phyloP scores from a whole-genome alignment of 2,888 invertebrate species.

The Tenthredo livida region DNA sequence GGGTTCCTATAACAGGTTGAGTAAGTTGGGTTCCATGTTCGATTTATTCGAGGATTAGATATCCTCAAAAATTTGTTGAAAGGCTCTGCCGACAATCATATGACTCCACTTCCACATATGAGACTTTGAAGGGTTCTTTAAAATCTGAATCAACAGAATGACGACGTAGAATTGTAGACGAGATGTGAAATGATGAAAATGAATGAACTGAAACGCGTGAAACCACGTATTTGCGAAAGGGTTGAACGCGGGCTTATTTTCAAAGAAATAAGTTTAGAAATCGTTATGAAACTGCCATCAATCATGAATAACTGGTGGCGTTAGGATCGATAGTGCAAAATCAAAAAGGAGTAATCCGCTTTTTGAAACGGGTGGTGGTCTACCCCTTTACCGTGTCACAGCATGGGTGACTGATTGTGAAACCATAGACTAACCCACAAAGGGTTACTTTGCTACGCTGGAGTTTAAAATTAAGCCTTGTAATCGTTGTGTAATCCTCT shows the following conservation, averaged over 20 bases:
- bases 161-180: constrained; percentile 11
- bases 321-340: constrained; percentile 49
- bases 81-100: not conserved
- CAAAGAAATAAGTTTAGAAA: constrained; percentile 17
- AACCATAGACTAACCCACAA: constrained; percentile 77
- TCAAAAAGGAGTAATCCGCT: constrained; percentile 72
- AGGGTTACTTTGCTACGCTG: constrained; percentile 65
- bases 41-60: not conserved
- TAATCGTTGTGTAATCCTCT: constrained; percentile 78
- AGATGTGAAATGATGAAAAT: not conserved
- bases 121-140: not conserved
- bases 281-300: constrained; percentile 35
- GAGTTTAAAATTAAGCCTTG: constrained; percentile 76
- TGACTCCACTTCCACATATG: too few species aligned
- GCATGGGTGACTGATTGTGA: constrained; percentile 78
- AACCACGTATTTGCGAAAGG: constrained; percentile 36
- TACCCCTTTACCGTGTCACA: constrained; percentile 76
- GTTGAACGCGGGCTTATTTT: not conserved
- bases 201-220: not conserved
- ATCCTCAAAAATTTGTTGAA: not conserved
- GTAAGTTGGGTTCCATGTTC: not conserved
- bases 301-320: constrained; percentile 39
- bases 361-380: constrained; percentile 69
- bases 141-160: constrained; percentile 26
- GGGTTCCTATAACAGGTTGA: not conserved